Base-by-base conservation (phyloP, 2,113 vertebrate genomes). In the Phalacrocorax aristotelis region DNA sequence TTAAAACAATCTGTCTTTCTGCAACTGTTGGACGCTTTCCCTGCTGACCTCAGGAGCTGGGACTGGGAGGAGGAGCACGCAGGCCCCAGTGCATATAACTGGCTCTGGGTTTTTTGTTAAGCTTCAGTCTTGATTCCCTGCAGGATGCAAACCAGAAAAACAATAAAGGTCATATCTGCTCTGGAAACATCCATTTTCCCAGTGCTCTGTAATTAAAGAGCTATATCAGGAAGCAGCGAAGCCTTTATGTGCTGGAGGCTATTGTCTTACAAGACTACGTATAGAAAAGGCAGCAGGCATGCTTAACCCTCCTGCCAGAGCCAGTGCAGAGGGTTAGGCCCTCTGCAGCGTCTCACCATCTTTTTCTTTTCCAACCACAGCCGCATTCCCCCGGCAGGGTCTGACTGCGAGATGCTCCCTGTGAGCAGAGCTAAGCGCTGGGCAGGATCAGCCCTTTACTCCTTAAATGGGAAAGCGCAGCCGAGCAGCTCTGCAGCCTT, bases 31-130 rank as follows among this genome's bases (percentile, higher is more conserved):
- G 95, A 94, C 83, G 82, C 76, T 79, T 94, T 96, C 93, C 93
- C 85, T 79, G 79, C 91, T 96, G 97, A 96, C 96, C 95, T 96
- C 83, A 71, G 96, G 95, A 96, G 95, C 58, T 81, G 96, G 60
- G 89, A 77, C 51, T 29, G 84, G 89, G 66, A 95, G 96, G 95
- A 96, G 96, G 90, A 96, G 89, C 90, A 6, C 21, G 13, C 42
- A 68, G 74, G 40, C 20, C 62, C 61, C 2, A 25, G 32, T 0
- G 18, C 30, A 69, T 83, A 15, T 10, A 81, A 58, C 36, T 46
- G 83, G 36, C 62, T 93, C 72, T 6, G 26, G n/a, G 7, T 46
- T n/a, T 40, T 38, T 40, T 68, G 42, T 44, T 32, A 6, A 65
- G 27, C 65, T 89, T 26, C 58, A 77, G 23, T n/a, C 30, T 29